Evolutionary conservation across 1,140 invertebrate genomes (phyloP).

Genomic region (Leptopilina clavipes): DNA sequence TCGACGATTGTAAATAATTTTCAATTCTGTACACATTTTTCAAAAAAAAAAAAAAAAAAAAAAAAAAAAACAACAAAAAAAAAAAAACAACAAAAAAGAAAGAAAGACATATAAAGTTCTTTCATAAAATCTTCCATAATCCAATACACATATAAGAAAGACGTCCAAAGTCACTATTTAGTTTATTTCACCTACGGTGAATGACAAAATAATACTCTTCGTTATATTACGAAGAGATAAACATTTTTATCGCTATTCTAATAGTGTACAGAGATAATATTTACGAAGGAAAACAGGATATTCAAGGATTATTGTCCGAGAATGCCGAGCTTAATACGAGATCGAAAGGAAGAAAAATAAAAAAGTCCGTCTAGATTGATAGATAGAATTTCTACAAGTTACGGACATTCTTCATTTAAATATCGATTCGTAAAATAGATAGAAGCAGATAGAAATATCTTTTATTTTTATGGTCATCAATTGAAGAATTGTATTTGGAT

Average conservation of each 20-base stretch:
- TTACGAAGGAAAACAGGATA: neutral
- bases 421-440: conserved; percentile 11
- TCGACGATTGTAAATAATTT: conserved; percentile 32
- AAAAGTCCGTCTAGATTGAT: conserved; percentile 13
- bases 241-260: conserved; percentile 1
- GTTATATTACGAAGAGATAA: neutral
- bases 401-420: neutral
- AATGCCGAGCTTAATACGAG: conserved; percentile 26
- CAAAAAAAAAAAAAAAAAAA: conserved; percentile 7
- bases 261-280: conserved; percentile 30
- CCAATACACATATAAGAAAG: conserved; percentile 16
- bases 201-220: conserved; percentile 11
- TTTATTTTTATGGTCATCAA: neutral
- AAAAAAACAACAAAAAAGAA: neutral
- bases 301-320: conserved; percentile 32
- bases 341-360: conserved; percentile 16
- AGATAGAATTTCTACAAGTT: conserved; percentile 13
- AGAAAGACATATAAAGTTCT: neutral
- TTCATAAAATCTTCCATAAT: neutral
- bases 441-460: neutral
- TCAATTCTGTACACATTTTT: conserved; percentile 10
- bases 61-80: neutral
- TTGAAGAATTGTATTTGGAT: neutral
- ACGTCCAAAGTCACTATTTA: conserved; percentile 20
- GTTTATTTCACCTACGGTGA: conserved; percentile 1